These are phyloP conservation scores for Nomada fabriciana DNA, from an alignment of 2,888 invertebrate species.

Conservation along the genomic window DNA sequence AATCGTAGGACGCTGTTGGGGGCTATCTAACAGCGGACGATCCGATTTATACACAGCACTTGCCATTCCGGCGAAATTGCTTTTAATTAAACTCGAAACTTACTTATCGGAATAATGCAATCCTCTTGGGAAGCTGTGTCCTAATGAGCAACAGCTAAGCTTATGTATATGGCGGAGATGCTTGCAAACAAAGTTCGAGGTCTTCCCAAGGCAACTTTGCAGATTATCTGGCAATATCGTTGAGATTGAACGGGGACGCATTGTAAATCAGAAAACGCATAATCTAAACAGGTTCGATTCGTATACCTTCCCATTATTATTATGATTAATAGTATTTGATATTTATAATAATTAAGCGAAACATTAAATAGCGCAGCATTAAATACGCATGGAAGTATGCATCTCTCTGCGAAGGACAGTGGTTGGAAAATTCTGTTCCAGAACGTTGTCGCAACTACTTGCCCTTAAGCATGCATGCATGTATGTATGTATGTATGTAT, in stretches of 20 bases:
- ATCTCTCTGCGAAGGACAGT: too few relatives aligned
- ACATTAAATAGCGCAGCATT: too few relatives aligned
- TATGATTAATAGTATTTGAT: too few relatives aligned
- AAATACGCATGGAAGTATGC: too few relatives aligned
- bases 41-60: slow-evolving; percentile 23
- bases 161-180: neutral
- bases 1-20: slow-evolving; percentile 39
- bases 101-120: slow-evolving; percentile 44
- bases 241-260: too few relatives aligned
- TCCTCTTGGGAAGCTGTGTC: slow-evolving; percentile 14
- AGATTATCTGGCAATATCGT: neutral
- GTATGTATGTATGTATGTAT: neutral
- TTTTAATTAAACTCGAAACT: slow-evolving; percentile 63
- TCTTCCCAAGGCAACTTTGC: neutral
- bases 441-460: neutral
- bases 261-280: too few relatives aligned
- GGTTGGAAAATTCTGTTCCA: neutral
- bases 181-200: neutral
- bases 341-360: too few relatives aligned
- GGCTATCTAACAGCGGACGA: slow-evolving; percentile 45
- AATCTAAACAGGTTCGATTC: too few relatives aligned
- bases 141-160: slow-evolving; percentile 28
- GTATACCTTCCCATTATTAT: too few relatives aligned
- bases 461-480: slow-evolving; percentile 3
- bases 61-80: slow-evolving; percentile 42